These are phyloP conservation scores for Sarotherodon lohbergeri DNA, from an alignment of 2,113 vertebrate genomes.

Conservation along the genomic window DNA sequence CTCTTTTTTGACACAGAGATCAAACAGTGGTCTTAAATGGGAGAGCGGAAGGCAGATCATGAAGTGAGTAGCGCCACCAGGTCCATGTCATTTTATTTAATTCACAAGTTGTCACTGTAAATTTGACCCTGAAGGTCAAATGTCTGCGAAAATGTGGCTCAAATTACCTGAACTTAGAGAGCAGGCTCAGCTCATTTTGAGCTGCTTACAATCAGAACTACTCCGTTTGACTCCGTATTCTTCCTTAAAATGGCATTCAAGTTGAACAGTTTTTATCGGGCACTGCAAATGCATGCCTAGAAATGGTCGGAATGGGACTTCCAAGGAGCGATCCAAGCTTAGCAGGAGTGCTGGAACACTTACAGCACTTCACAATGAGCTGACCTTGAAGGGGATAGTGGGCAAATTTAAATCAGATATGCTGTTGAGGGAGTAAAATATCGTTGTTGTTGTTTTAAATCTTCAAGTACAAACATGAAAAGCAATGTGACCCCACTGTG, in stretches of 20 bases:
- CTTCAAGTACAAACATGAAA: not conserved
- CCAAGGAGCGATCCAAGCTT: not conserved
- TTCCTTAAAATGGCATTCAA: not conserved
- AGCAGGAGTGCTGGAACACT: not conserved
- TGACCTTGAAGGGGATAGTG: not conserved
- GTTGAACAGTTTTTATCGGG: not conserved
- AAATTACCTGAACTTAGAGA: not conserved
- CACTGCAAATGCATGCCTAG: not conserved
- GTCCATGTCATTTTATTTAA: not conserved
- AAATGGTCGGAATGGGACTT: not conserved
- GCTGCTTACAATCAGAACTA: not conserved
- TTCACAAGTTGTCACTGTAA: not conserved
- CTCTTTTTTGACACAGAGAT: not conserved
- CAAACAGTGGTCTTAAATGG: not conserved
- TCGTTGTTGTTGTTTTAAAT: not conserved
- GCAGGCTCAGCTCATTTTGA: not conserved
- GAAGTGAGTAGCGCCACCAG: not conserved
- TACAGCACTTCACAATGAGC: not conserved
- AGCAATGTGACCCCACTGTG: not conserved
- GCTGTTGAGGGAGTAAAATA: not conserved
- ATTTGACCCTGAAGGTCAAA: not conserved
- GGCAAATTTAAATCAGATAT: not conserved
- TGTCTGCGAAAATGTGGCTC: not conserved
- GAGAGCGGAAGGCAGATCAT: not conserved
- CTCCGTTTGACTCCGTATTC: not conserved